These are phyloP conservation scores for Drosophila ogumai DNA, from an alignment of 1,140 invertebrate genomes.

Conservation along the genomic window DNA sequence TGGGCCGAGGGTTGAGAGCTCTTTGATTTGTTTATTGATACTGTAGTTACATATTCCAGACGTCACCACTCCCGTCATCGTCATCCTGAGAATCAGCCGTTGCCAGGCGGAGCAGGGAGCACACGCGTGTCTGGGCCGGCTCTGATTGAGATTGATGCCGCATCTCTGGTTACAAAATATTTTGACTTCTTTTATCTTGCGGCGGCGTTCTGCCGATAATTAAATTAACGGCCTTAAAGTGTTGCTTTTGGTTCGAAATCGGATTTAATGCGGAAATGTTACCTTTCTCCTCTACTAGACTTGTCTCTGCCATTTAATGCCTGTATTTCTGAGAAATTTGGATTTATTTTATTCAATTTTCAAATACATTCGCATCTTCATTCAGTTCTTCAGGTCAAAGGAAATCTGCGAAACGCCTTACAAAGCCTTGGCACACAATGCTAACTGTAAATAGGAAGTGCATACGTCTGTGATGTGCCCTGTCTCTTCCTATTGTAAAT, in stretches of 20 bases:
- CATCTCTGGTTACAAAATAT: conserved; percentile 78
- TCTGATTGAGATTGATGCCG: conserved; percentile 63
- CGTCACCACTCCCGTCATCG: conserved; percentile 41
- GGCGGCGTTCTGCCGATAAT: conserved; percentile 54
- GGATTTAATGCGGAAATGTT: conserved; percentile 20
- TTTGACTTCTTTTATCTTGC: conserved; percentile 78
- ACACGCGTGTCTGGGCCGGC: conserved; percentile 71
- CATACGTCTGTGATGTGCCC: conserved; percentile 1
- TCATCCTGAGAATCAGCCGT: conserved; percentile 19
- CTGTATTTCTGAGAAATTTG: conserved; percentile 28
- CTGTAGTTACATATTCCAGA: conserved; percentile 66
- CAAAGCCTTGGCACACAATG: conserved; percentile 49
- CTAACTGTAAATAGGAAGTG: background rate
- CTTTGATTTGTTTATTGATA: conserved; percentile 73
- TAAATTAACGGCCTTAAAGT: conserved; percentile 73
- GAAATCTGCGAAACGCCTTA: conserved; percentile 43
- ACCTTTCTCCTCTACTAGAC: background rate
- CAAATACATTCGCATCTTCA: conserved; percentile 2
- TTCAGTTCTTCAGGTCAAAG: conserved; percentile 1
- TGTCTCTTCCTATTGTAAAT: conserved; percentile 17
- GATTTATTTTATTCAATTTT: conserved; percentile 51
- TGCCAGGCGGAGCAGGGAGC: conserved; percentile 42
- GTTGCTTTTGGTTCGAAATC: conserved; percentile 22
- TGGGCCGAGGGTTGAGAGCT: conserved; percentile 22
- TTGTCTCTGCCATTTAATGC: background rate